Conservation (phyloP, 2,113 vertebrate species). For the Hippocampus guttulatus region DNA sequence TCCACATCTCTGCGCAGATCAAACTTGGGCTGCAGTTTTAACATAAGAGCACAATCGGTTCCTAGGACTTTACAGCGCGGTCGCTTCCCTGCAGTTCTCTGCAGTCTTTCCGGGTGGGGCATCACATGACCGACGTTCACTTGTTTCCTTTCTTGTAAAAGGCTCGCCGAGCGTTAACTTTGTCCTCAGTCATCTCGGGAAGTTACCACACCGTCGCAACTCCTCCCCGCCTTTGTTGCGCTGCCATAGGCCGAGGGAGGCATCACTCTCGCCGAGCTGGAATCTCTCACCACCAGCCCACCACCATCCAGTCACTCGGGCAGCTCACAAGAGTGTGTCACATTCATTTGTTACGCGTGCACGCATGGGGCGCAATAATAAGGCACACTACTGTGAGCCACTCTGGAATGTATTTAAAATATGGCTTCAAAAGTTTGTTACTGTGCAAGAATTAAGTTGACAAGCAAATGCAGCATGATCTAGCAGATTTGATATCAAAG, state of each 20-base stretch:
- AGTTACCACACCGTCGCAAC: conserved; percentile 1
- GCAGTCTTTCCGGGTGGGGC: not conserved
- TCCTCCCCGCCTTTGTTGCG: conserved; percentile 29
- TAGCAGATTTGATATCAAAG: not conserved
- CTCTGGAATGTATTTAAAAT: not conserved
- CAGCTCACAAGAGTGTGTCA: conserved; percentile 8
- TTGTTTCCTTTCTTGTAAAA: not conserved
- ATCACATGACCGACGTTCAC: conserved; percentile 50
- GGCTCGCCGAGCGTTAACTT: not conserved
- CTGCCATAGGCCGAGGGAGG: conserved; percentile 37
- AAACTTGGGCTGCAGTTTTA: conserved; percentile 48
- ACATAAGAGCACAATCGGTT: conserved; percentile 33
- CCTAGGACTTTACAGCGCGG: not conserved
- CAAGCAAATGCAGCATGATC: not conserved
- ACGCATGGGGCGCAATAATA: not conserved
- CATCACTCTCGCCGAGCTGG: conserved; percentile 37
- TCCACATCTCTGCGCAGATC: conserved; percentile 65
- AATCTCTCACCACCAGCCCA: conserved; percentile 49
- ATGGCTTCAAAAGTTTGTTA: not conserved
- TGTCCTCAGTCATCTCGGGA: not conserved
- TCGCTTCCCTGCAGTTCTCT: conserved; percentile 5
- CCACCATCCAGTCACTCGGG: not conserved
- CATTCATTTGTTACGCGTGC: not conserved
- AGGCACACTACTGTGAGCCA: not conserved
- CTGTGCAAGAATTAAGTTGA: not conserved